Base-by-base conservation (phyloP, 2,797 vertebrate species). In the Pipistrellus kuhlii region DNA sequence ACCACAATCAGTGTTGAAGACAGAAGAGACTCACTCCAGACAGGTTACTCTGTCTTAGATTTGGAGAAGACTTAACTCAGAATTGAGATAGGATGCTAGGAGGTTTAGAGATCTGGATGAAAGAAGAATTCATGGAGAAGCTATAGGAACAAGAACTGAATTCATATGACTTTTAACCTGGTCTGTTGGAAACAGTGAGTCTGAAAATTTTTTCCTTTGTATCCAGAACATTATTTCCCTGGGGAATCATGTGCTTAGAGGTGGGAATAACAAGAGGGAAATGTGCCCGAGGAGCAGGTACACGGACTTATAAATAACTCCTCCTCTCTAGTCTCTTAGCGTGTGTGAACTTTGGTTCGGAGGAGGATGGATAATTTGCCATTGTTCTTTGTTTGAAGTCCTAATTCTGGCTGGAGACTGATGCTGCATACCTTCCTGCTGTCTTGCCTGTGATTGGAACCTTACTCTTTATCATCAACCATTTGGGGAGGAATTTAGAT, bases 291-390 rank as follows among this genome's bases (percentile, higher is more conserved):
- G 25, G 32, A 72, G 13, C n/a, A 57, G 25, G 20, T 10, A 32
- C 3, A 25, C 18, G 2, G 3, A 30, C 27, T 32, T 86, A 4
- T 59, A 32, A 32, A 4, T 44, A 64, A 2, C 18, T n/a, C 17
- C 21, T 32, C 17, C 1, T 2, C 30, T 27, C 15, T 10, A 32
- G 20, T 25, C 13, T 7, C n/a, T 32, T n/a, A 41, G 38, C 0
- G 1, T 20, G 4, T 30, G 1, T 8, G 8, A n/a, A 2, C 4
- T 32, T 25, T 1, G 48, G 1, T 6, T 66, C 30, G 6, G 53
- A 15, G 21, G 4, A 21, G 17, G 6, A 18, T 17, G 4, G 8
- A 44, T 9, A 57, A 35, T 68, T 68, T 66, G 3, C 10, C 5
- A 35, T 35, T 68, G 3, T 21, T n/a, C 1, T 73, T 32, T 17